Evolutionary conservation across 2,888 invertebrate genomes (phyloP), one percentile per base, ranked within the genome.

Genomic region (Aleiodes alternator): DNA sequence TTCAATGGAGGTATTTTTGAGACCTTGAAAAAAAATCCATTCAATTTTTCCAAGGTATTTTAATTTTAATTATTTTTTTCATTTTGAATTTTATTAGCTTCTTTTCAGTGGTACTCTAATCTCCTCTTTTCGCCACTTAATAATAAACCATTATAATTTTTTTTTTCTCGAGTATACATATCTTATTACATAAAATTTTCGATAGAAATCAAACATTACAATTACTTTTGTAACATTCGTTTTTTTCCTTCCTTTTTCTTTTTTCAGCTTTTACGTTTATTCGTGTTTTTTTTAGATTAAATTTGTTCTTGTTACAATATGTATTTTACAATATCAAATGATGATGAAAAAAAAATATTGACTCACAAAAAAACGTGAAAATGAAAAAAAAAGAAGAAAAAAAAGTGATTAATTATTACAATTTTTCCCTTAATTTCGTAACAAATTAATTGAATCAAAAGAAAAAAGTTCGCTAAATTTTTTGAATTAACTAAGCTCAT

Each of bases 1-100:
- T 68, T 51, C 23, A 68, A 87, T 81, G 83, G 86, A 88, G 88
- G 86, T 89, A 88, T 87, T 87, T 86, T 82, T 53, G 7, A 86
- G 84, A 85, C 76, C 77, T 80, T 84, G 83, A 85, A 68, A 87
- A 85, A 82, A 80, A 82, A 78, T 80, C 73, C 77, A 79, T 79
- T 73, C 70, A 80, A 72, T 76, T 76, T 23, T 59, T 78, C 74
- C 73, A 75, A 76, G 76, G 76, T 43, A 43, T 43, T 43, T 43
- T 43, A 43, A 43, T 43, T 43, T 43, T 43, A 23, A 23, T 23
- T 8, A 43, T 72, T 57, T 75, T 76, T 78, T 56, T 50, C 76
- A 75, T 23, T 78, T 69, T 72, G 77, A 79, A 78, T 76, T 77
- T 74, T 77, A 75, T 66, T 55, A 43, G 69, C 64, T 73, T 55